Conservation (phyloP, 2,797 vertebrate genomes). For the Coregonus sp. region DNA sequence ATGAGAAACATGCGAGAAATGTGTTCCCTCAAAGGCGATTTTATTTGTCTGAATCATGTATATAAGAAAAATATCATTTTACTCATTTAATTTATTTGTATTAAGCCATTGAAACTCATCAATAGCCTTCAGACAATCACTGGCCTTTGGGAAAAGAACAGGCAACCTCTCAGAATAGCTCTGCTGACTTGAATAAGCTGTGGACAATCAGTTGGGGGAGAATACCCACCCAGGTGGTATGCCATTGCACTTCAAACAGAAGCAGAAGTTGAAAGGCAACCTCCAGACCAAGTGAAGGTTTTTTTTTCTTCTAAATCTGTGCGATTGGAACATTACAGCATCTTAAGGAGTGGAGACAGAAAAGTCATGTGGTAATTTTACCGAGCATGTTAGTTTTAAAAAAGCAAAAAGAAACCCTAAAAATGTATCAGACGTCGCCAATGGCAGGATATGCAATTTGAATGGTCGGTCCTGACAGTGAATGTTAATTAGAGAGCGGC, state of each 20-base stretch:
- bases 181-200: too few species aligned
- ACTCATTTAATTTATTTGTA: background rate
- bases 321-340: background rate
- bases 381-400: constrained; percentile 45
- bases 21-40: too few species aligned
- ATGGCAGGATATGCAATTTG: constrained; percentile 46
- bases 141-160: background rate
- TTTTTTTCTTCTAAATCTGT: too few species aligned
- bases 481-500: constrained; percentile 33
- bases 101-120: background rate
- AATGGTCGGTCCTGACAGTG: constrained; percentile 36
- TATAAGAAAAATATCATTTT: background rate
- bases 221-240: too few species aligned
- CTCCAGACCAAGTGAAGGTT: background rate
- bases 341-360: constrained; percentile 27
- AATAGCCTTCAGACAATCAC: background rate
- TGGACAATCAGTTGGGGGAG: too few species aligned
- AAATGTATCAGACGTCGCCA: constrained; percentile 45
- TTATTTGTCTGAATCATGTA: background rate
- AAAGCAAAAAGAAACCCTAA: constrained; percentile 36
- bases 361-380: constrained; percentile 31
- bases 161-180: background rate
- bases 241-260: background rate
- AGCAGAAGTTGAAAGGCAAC: constrained; percentile 7
- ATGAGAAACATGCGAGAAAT: too few species aligned